phyloP scores from a whole-genome alignment of 2,888 invertebrate genomes.

The Nomada fabriciana region DNA sequence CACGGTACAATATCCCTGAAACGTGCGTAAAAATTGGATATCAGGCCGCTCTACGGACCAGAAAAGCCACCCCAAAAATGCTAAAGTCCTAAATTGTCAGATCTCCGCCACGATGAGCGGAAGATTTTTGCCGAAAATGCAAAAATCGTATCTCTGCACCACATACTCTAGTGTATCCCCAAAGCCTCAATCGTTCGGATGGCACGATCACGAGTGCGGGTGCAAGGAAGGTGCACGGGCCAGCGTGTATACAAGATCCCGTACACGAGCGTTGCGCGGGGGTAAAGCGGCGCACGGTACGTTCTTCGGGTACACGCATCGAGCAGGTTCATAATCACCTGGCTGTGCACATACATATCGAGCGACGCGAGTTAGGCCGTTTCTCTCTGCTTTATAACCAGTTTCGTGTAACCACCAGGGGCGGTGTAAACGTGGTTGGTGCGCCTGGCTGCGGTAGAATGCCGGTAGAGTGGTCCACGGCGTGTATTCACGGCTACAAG shows the following conservation, averaged over 20 bases:
- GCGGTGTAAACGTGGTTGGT: constrained; percentile 57
- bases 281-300: constrained; percentile 46
- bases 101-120: too few species aligned
- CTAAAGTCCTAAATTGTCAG: too few species aligned
- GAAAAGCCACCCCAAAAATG: too few species aligned
- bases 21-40: too few species aligned
- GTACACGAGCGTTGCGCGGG: constrained; percentile 48
- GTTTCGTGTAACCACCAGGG: constrained; percentile 65
- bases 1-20: too few species aligned
- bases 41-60: too few species aligned
- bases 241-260: constrained; percentile 55
- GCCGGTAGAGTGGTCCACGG: constrained; percentile 23
- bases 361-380: constrained; percentile 60
- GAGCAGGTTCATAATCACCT: constrained; percentile 68
- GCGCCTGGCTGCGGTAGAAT: constrained; percentile 45
- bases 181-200: neutral
- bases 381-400: constrained; percentile 65
- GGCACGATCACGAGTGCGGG: constrained; percentile 16
- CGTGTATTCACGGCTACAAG: constrained; percentile 31
- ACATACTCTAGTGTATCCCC: too few species aligned
- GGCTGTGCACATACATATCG: constrained; percentile 62
- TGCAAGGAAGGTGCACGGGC: constrained; percentile 44
- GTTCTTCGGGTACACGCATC: constrained; percentile 61
- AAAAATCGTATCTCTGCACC: too few species aligned
- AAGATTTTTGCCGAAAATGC: too few species aligned